Evolutionary conservation across 2,797 vertebrate genomes (phyloP).

Genomic region (Poecile montanus): DNA sequence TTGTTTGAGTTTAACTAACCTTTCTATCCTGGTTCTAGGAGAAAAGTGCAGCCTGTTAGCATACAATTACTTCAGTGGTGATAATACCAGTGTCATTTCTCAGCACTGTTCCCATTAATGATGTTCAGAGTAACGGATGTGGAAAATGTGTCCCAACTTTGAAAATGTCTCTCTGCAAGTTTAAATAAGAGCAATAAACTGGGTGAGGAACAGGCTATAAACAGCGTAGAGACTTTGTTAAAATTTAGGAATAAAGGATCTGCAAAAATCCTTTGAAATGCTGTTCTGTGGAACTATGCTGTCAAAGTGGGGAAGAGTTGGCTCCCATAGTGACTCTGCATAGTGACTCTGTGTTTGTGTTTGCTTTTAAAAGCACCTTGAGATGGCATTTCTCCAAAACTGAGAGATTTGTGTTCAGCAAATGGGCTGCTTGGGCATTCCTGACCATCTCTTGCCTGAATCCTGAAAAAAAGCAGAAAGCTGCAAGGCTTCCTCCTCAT

Average conservation of each 20-base stretch:
- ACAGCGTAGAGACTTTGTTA: not conserved
- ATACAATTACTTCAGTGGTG: not conserved
- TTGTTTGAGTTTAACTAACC: conserved; percentile 25
- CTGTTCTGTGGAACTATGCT: not conserved
- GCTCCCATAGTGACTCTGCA: not conserved
- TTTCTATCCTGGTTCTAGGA: not conserved
- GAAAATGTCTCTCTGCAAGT: not conserved
- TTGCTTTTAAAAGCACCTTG: conserved; percentile 16
- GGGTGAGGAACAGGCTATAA: not conserved
- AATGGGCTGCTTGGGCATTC: not conserved
- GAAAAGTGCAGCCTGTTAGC: not conserved
- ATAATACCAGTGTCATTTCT: not conserved
- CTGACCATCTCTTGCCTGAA: not conserved
- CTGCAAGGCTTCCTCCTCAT: not conserved
- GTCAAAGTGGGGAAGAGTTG: not conserved
- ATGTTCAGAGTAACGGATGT: not conserved
- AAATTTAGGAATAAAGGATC: not conserved
- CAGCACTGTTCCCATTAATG: not conserved
- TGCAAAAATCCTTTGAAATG: not conserved
- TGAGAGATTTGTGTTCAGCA: not conserved
- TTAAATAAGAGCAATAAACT: conserved; percentile 2
- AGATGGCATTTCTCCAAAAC: conserved; percentile 9
- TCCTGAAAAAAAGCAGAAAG: not conserved
- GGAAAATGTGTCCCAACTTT: conserved; percentile 1
- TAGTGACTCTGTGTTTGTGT: not conserved